Evolutionary conservation across 2,797 vertebrate genomes (phyloP).

Genomic region (Coregonus ussuriensis): DNA sequence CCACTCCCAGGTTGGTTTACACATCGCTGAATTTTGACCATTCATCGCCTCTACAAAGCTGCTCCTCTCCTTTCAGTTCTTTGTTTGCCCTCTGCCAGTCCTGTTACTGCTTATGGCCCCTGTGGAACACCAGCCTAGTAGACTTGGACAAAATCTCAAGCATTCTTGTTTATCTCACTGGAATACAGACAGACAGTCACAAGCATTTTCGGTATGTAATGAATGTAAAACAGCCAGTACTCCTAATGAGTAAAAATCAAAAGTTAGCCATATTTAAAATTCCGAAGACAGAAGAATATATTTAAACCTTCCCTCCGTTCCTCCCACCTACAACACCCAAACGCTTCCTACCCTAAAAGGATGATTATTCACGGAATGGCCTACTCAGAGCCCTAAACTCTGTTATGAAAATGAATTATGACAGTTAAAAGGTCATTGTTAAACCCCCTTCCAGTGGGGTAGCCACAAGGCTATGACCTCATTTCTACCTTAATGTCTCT

Average conservation of each 20-base stretch:
- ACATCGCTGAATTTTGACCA: slow-evolving; percentile 94
- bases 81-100: slow-evolving; percentile 92
- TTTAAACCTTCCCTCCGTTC: neutral
- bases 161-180: slow-evolving; percentile 19
- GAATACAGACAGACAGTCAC: neutral
- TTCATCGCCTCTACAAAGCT: slow-evolving; percentile 87
- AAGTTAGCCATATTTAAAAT: neutral
- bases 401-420: slow-evolving; percentile 69
- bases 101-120: slow-evolving; percentile 88
- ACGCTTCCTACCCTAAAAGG: slow-evolving; percentile 7
- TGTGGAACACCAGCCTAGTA: slow-evolving; percentile 80
- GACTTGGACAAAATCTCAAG: slow-evolving; percentile 67
- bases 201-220: neutral
- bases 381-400: slow-evolving; percentile 50
- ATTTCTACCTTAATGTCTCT: slow-evolving; percentile 81
- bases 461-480: slow-evolving; percentile 75
- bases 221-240: neutral
- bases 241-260: neutral
- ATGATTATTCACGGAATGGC: slow-evolving; percentile 50
- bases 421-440: slow-evolving; percentile 74
- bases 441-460: slow-evolving; percentile 67
- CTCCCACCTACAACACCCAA: neutral
- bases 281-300: neutral
- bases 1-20: slow-evolving; percentile 89
- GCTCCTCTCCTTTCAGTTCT: slow-evolving; percentile 89